Percentiles rank a stretch among this genome's conserved stretches.
phyloP scores from a whole-genome alignment of 2,113 vertebrate species.

The Cnemophilus loriae region DNA sequence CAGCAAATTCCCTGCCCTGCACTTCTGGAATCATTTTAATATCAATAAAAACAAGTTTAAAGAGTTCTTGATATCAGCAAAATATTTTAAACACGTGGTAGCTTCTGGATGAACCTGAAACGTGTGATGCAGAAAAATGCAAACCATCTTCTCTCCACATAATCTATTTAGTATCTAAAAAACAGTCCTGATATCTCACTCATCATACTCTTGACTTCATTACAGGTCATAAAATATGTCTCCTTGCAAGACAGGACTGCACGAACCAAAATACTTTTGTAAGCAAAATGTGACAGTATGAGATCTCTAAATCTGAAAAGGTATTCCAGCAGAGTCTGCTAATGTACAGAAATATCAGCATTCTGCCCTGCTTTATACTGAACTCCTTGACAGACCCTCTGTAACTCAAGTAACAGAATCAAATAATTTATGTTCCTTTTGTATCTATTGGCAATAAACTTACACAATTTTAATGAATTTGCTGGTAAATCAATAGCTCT shows the following conservation, averaged over 20 bases:
- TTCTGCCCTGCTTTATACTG: constrained; percentile 26
- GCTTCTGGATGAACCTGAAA: background rate
- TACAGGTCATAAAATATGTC: background rate
- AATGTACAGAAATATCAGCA: background rate
- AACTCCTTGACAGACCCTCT: background rate
- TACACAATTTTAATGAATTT: constrained; percentile 63
- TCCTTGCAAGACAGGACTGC: background rate
- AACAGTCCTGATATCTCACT: background rate
- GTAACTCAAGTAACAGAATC: background rate
- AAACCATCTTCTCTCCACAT: background rate
- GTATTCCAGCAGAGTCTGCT: background rate
- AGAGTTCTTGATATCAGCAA: background rate
- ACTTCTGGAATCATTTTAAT: background rate
- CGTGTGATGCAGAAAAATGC: background rate
- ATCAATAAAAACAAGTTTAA: background rate
- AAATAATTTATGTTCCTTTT: constrained; percentile 57
- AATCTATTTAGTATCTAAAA: background rate
- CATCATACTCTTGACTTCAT: background rate
- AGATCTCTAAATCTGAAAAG: background rate
- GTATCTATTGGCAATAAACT: constrained; percentile 67
- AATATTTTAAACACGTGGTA: background rate
- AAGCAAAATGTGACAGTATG: background rate
- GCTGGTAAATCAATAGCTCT: constrained; percentile 56
- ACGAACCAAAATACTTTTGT: background rate
- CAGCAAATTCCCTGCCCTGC: background rate